Percentiles rank a stretch among this genome's conserved stretches.
Evolutionary conservation across 2,797 vertebrate species (phyloP).

Genomic region (Cephalopachus bancanus): DNA sequence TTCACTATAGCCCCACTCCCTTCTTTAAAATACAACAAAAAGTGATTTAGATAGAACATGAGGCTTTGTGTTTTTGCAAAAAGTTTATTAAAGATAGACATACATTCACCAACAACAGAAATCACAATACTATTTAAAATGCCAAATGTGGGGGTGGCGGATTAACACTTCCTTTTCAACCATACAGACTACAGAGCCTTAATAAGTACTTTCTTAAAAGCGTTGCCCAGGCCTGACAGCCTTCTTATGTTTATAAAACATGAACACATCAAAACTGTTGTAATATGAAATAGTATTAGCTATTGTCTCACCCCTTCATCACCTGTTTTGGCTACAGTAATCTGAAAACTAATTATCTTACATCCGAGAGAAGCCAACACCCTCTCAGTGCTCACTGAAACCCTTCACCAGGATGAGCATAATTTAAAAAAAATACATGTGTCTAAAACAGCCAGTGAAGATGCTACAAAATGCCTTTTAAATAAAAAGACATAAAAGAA

Average conservation of each 20-base stretch:
- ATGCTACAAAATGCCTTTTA: constrained; percentile 1
- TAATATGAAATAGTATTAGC: not conserved
- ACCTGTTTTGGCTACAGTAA: not conserved
- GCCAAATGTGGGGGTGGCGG: not conserved
- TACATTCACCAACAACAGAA: constrained; percentile 42
- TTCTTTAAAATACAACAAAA: constrained; percentile 25
- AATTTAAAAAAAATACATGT: not conserved
- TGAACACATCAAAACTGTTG: not conserved
- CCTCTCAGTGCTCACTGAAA: not conserved
- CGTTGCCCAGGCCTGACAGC: not conserved
- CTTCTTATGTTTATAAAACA: constrained; percentile 7
- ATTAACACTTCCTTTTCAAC: not conserved
- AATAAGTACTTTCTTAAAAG: not conserved
- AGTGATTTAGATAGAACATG: not conserved
- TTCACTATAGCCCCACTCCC: not conserved
- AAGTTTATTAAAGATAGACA: constrained; percentile 46
- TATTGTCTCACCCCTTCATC: not conserved
- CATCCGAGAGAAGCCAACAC: not conserved
- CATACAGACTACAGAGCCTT: not conserved
- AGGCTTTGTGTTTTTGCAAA: not conserved
- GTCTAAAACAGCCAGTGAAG: constrained; percentile 15
- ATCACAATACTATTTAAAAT: not conserved
- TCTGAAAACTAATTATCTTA: constrained; percentile 54
- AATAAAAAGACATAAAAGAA: constrained; percentile 53
- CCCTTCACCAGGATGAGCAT: not conserved